Base-by-base conservation (phyloP, 2,113 vertebrate species). In the Octodon degus region DNA sequence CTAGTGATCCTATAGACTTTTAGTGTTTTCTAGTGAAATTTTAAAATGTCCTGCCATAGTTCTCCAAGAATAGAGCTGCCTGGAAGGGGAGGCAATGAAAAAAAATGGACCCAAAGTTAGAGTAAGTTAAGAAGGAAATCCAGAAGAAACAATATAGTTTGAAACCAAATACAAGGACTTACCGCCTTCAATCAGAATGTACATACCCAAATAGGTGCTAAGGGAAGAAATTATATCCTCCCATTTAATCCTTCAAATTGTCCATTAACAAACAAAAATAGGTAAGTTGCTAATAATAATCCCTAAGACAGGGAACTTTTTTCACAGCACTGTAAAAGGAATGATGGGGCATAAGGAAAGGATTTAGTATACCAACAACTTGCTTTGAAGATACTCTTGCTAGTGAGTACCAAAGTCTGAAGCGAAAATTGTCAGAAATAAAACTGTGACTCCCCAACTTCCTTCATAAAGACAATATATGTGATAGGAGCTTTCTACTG, bases 21-120 rank as follows among this genome's bases (percentile, higher is more conserved):
- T 98, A 97, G 86, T 94, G 95, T 97, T 95, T 97, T 86, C 94
- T 8, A 96, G 24, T 93, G 98, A 98, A 98, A 98, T 98, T 97
- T 76, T 90, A 94, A 97, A 94, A 96, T 83, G 97, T 97, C 97
- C 95, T 95, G 92, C 96, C 97, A 97, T 74, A 27, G 84, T 96
- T 87, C 95, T 93, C 34, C 82, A 91, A 97, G 87, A 90, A 91
- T 67, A 94, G 95, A 97, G 93, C 93, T 91, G 77, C 96, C 95
- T 92, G 82, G 82, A 91, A 96, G 8, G 68, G n/a, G 80, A 87
- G 68, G 76, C 84, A 83, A 84, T 95, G 94, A 74, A 89, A 37
- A 37, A 72, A 62, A 34, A 84, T 96, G 96, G 96, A 97, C 97
- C 96, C 96, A 22, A 84, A 94, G 91, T 91, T 65, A 93, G 67